phyloP scores from a whole-genome alignment of 1,140 invertebrate genomes.

The Ceratosolen solmsi region DNA sequence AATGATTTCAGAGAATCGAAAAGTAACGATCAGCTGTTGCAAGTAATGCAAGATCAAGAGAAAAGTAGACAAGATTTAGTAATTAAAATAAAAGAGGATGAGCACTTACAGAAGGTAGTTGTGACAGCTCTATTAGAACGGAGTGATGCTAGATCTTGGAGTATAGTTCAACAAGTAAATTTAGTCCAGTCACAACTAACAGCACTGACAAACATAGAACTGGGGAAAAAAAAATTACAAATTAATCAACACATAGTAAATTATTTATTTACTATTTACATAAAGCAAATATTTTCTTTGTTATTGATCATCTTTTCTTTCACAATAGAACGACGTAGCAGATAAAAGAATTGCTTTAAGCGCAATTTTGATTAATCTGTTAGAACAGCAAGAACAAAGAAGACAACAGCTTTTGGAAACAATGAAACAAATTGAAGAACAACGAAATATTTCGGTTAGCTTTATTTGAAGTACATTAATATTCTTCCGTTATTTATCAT shows the following conservation, averaged over 20 bases:
- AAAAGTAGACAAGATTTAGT: slow-evolving; percentile 76
- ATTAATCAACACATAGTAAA: slow-evolving; percentile 80
- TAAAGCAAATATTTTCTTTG: neutral
- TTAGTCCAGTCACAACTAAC: slow-evolving; percentile 85
- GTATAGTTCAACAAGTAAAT: slow-evolving; percentile 84
- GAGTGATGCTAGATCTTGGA: slow-evolving; percentile 83
- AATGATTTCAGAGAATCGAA: slow-evolving; percentile 73
- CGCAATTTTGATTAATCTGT: slow-evolving; percentile 80
- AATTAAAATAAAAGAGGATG: slow-evolving; percentile 77
- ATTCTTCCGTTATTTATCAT: neutral
- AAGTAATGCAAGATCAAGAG: slow-evolving; percentile 78
- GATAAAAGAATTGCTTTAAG: slow-evolving; percentile 83
- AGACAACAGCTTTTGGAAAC: slow-evolving; percentile 81
- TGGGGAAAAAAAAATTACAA: slow-evolving; percentile 81
- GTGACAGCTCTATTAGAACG: slow-evolving; percentile 82
- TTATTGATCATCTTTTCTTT: slow-evolving; percentile 36
- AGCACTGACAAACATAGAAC: slow-evolving; percentile 82
- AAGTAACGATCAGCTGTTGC: slow-evolving; percentile 75
- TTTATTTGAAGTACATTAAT: slow-evolving; percentile 15
- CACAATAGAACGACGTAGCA: slow-evolving; percentile 78
- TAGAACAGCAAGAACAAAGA: slow-evolving; percentile 82
- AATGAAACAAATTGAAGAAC: slow-evolving; percentile 81
- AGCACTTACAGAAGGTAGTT: slow-evolving; percentile 82
- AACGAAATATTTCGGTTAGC: slow-evolving; percentile 67
- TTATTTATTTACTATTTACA: slow-evolving; percentile 58